Conservation (phyloP, 1,140 invertebrate genomes). For the Zaprionus ghesquierei region DNA sequence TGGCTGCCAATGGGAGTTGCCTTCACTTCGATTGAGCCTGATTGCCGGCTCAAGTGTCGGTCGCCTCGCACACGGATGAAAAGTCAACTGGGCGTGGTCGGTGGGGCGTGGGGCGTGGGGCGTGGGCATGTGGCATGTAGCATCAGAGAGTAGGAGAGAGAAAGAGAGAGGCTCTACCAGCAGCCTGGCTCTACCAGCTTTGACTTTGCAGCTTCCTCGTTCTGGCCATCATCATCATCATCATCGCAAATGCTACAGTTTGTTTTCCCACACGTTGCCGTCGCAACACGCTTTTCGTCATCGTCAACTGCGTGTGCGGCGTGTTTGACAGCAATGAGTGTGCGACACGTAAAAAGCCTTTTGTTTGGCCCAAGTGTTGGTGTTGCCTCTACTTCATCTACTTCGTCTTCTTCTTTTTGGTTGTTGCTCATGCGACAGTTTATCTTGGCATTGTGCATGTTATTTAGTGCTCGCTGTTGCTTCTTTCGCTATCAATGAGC, state of each 20-base stretch:
- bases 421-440: constrained; percentile 72
- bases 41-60: constrained; percentile 77
- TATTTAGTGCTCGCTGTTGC: constrained; percentile 66
- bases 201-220: neutral
- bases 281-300: constrained; percentile 65
- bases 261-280: constrained; percentile 70
- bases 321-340: constrained; percentile 79
- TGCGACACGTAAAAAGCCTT: constrained; percentile 77
- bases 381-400: constrained; percentile 37
- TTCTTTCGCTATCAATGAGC: constrained; percentile 45
- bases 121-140: constrained; percentile 3
- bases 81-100: constrained; percentile 26
- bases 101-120: constrained; percentile 34
- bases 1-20: neutral
- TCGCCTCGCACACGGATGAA: constrained; percentile 58
- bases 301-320: constrained; percentile 68
- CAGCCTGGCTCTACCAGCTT: neutral
- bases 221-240: constrained; percentile 39
- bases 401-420: constrained; percentile 11
- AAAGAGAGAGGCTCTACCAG: no score
- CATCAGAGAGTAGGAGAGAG: neutral
- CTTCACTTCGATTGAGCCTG: constrained; percentile 72
- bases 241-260: constrained; percentile 60
- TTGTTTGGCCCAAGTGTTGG: constrained; percentile 56
- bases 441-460: constrained; percentile 78